Conservation (phyloP, 2,888 invertebrate species). For the Athalia circularis region DNA sequence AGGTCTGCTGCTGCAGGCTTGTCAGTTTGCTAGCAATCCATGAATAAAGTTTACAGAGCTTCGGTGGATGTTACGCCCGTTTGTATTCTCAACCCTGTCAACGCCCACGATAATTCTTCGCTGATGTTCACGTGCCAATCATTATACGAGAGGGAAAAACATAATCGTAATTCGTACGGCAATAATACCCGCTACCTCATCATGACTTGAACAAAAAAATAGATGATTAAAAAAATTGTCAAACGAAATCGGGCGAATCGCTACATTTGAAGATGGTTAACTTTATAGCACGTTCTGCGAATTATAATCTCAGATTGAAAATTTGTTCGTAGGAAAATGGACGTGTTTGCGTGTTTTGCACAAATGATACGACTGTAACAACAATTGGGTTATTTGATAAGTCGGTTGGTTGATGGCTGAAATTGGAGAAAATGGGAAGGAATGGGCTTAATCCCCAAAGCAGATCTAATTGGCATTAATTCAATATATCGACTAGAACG, state of each 20-base stretch:
- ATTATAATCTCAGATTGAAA: too few species aligned
- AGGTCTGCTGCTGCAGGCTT: conserved; percentile 3
- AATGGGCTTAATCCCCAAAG: background rate
- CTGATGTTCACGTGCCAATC: conserved; percentile 17
- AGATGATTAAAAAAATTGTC: background rate
- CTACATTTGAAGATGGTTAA: too few species aligned
- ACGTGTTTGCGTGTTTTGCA: too few species aligned
- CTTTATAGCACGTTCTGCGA: too few species aligned
- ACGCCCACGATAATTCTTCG: conserved; percentile 28
- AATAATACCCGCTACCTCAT: background rate
- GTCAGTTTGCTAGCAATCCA: conserved; percentile 29
- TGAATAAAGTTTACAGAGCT: conserved; percentile 38
- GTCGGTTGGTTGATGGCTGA: too few species aligned
- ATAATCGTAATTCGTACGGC: background rate
- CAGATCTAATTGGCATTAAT: conserved; percentile 31
- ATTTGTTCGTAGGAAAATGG: too few species aligned
- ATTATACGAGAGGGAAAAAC: background rate
- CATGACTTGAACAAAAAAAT: background rate
- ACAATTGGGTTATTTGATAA: too few species aligned
- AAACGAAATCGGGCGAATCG: too few species aligned
- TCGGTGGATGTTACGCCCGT: conserved; percentile 24
- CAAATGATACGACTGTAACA: too few species aligned
- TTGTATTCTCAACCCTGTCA: conserved; percentile 34
- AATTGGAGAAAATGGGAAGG: too few species aligned
- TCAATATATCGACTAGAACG: conserved; percentile 39